These are phyloP conservation scores for Zoanthus solanderi DNA, from an alignment of 92 coral and sea anemone genomes.

Conservation along the genomic window DNA sequence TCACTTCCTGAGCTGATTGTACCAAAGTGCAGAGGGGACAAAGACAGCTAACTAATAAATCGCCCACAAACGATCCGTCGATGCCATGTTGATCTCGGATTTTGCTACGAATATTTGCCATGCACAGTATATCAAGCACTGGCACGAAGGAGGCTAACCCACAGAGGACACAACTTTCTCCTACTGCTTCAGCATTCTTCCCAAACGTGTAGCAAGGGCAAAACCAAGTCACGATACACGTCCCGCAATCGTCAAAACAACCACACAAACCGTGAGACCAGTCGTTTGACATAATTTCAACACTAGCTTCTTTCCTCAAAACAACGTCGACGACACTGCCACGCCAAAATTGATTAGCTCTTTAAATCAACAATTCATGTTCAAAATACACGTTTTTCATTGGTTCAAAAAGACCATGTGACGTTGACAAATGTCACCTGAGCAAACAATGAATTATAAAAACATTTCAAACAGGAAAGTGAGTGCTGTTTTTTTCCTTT, in stretches of 20 bases:
- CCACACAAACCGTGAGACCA: constrained; percentile 95
- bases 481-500: too few species aligned
- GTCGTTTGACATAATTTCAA: constrained; percentile 62
- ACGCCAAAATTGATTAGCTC: not conserved
- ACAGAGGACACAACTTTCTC: constrained; percentile 90
- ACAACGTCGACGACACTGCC: not conserved
- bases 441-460: not conserved
- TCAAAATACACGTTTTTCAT: constrained; percentile 8
- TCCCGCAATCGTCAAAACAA: constrained; percentile 91
- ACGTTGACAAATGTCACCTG: not conserved
- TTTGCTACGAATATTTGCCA: constrained; percentile 92
- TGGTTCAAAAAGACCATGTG: constrained; percentile 12
- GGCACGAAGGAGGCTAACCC: constrained; percentile 87
- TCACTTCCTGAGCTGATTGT: constrained; percentile 94
- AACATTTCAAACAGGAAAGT: too few species aligned
- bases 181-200: constrained; percentile 98
- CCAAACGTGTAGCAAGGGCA: constrained; percentile 91
- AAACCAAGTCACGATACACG: constrained; percentile 82
- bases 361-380: not conserved
- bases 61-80: constrained; percentile 78
- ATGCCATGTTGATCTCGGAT: constrained; percentile 95
- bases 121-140: constrained; percentile 74
- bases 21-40: constrained; percentile 90
- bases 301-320: not conserved
- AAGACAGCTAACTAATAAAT: constrained; percentile 74